phyloP scores from a whole-genome alignment of 2,113 vertebrate genomes.

The Colinus virginianus region DNA sequence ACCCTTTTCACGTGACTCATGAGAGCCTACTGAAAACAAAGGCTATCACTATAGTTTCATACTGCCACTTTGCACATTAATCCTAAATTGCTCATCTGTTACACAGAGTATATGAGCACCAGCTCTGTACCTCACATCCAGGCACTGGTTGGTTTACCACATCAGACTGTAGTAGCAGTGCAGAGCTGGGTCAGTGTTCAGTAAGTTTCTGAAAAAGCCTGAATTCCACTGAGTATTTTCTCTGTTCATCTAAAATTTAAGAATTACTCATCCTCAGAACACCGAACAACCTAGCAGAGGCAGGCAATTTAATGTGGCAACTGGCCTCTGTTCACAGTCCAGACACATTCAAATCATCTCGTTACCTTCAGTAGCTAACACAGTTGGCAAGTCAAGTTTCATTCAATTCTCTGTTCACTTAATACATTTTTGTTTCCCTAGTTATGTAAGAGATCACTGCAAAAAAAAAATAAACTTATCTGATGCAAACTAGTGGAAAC shows the following conservation, averaged over 20 bases:
- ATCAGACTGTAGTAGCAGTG: neutral
- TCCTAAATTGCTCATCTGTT: neutral
- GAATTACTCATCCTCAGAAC: neutral
- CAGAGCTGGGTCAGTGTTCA: neutral
- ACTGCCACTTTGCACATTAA: neutral
- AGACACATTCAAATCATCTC: neutral
- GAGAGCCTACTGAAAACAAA: neutral
- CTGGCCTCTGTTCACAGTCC: neutral
- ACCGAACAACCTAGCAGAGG: neutral
- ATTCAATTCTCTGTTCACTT: neutral
- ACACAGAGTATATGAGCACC: neutral
- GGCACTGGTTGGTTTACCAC: neutral
- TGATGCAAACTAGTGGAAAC: neutral
- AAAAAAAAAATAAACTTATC: neutral
- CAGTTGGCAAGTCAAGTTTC: neutral
- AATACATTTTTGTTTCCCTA: neutral
- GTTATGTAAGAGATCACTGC: neutral
- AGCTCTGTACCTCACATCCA: neutral
- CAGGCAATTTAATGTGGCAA: neutral
- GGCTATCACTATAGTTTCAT: neutral
- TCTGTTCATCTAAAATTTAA: neutral
- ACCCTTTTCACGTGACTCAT: neutral
- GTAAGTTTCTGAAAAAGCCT: neutral
- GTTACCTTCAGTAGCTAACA: neutral
- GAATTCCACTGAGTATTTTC: neutral